Evolutionary conservation across 1,140 invertebrate genomes (phyloP), one percentile per base, ranked within the genome.

Genomic region (Drosophila athabasca): DNA sequence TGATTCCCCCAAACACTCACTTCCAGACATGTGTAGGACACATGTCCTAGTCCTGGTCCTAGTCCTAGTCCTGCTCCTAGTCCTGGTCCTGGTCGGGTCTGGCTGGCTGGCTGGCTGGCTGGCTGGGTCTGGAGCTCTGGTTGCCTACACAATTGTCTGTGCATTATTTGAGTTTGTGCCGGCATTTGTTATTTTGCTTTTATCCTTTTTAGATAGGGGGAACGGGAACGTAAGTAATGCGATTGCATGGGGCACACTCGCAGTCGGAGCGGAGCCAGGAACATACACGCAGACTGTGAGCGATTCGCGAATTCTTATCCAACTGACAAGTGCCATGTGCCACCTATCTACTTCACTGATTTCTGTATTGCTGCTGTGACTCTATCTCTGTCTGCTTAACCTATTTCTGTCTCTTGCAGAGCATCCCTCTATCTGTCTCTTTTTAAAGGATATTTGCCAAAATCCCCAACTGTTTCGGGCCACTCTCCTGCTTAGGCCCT

Each of bases 181-280:
- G 73, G 79, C 68, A 81, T 81, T 82, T 83, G 79, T 83, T 82
- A 83, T 83, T 82, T 82, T 52, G 57, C 79, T 83, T 66, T 75
- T 82, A 82, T 83, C 79, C 75, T 45, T 46, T 39, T 74, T 62
- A 73, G 79, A 69, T 82, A 74, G 66, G 11, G 31, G 9, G 9
- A 4, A 11, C 9, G 31, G 31, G 31, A 69, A 31, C 0, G 45
- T 39, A 68, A 31, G 62, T 83, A 82, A 82, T 83, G 75, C 79
- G 75, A 82, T 82, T 83, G 79, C 60, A 49, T 66, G 80, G 62
- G 29, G 44, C 45, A 45, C 24, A 45, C 44, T 44, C 62, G 55
- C 24, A 26, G 24, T 26, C 24, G 24, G 24, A 19, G 17, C 17
- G 17, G 17, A 26, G 24, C 24, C 24, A 26, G 24, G 24, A 26